Conservation (phyloP, 92 coral and sea anemone genomes). For the Porites evermanni region DNA sequence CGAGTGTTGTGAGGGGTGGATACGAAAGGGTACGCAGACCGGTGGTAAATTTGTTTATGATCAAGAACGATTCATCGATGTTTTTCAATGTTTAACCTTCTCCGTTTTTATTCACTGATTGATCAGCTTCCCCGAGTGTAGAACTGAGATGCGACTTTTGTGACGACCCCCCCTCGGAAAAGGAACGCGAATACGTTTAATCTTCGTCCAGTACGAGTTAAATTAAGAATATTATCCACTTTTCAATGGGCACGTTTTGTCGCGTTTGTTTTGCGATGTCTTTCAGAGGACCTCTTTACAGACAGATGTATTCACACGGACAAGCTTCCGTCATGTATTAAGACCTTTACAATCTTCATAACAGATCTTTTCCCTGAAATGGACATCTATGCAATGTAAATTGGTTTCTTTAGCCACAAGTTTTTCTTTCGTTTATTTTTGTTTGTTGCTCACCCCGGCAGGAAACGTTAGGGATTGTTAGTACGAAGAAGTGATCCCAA, state of each 20-base stretch:
- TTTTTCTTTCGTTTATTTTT: slow-evolving; percentile 10
- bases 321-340: slow-evolving; percentile 24
- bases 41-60: slow-evolving; percentile 39
- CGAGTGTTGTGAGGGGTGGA: not conserved
- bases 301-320: slow-evolving; percentile 27
- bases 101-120: not conserved
- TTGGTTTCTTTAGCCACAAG: not conserved
- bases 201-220: not conserved
- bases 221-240: slow-evolving; percentile 10
- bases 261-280: slow-evolving; percentile 22
- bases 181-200: slow-evolving; percentile 7
- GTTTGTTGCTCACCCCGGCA: slow-evolving; percentile 15
- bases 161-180: not conserved
- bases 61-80: slow-evolving; percentile 14
- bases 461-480: slow-evolving; percentile 29
- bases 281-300: not conserved
- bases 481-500: slow-evolving; percentile 11
- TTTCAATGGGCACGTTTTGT: slow-evolving; percentile 31
- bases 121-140: not conserved
- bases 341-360: not conserved
- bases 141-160: not conserved
- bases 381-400: slow-evolving; percentile 5
- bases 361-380: slow-evolving; percentile 10
- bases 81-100: not conserved
- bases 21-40: not conserved